Base-by-base conservation (phyloP, 2,888 invertebrate species). In the Gasteruption jaculator region DNA sequence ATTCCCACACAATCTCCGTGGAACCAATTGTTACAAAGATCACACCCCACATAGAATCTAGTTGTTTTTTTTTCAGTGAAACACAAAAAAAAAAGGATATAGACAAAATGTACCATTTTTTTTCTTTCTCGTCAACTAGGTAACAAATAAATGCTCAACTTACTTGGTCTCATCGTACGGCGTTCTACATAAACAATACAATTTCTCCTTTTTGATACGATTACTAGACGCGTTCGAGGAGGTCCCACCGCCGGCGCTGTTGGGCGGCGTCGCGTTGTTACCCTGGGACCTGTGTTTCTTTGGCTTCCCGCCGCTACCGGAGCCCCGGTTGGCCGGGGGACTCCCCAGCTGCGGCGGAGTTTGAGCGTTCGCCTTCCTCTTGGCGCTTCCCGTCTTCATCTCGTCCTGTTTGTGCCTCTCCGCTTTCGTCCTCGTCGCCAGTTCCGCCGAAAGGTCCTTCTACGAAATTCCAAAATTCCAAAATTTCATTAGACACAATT, bases 21-120 rank as follows among this genome's bases (percentile, higher is more conserved):
- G 79, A 93, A 97, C 96, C 97, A 97, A 72, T 95, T 94, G 63
- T 90, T 91, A 72, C 97, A 99, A 61, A 92, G 77, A 74, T 96
- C 95, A 74, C 99, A 99, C 45, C 93, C 94, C 52, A 99, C 91
- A 73, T 96, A 97, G 72, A 96, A 96, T 69, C 90, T 91, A 61
- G 12, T 64, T 22, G 33, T 37, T 35, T 32, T 34, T 10, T 18
- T 12, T 14, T 26, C 7, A 25, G 12, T 29, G 18, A 30, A 19
- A 26, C 19, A 25, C 3, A 31, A 43, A 33, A 24, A 7, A 30
- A 12, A 8, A 30, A 18, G 18, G 15, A 15, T 19, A 27, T 12
- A 26, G 27, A 25, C 6, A 31, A 25, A 20, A 26, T 12, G 29
- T 1, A 35, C n/a, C 5, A 35, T 14, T 27, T 40, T 38, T 36